Evolutionary conservation across 1,140 invertebrate species (phyloP).

Genomic region (Leptonema lineaticorne): DNA sequence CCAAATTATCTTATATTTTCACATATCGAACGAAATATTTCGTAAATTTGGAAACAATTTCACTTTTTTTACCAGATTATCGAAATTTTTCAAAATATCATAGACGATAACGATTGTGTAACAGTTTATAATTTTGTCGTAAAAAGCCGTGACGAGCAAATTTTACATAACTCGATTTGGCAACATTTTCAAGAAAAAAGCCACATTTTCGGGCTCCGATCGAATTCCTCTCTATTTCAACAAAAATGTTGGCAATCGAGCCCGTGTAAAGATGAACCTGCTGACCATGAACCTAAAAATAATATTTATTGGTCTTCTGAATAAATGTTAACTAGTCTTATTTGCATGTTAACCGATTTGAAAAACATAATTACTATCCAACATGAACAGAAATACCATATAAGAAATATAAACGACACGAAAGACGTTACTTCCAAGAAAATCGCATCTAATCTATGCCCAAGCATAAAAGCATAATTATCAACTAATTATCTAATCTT

Average conservation of each 20-base stretch:
- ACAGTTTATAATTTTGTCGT: background rate
- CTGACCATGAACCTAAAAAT: slow-evolving; percentile 21
- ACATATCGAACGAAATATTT: background rate
- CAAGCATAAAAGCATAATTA: too few relatives aligned
- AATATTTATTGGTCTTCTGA: slow-evolving; percentile 9
- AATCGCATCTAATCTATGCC: background rate
- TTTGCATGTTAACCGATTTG: slow-evolving; percentile 11
- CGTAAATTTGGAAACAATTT: background rate
- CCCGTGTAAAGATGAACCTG: background rate
- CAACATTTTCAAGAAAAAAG: slow-evolving; percentile 2
- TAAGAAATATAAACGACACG: too few relatives aligned
- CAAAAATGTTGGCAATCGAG: background rate
- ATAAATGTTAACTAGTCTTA: slow-evolving; percentile 12
- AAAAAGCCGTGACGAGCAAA: background rate
- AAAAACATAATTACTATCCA: background rate
- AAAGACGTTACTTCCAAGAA: background rate
- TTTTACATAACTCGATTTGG: slow-evolving; percentile 18
- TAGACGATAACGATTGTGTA: background rate
- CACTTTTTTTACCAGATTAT: background rate
- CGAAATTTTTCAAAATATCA: background rate
- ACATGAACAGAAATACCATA: background rate
- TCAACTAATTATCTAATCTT: too few relatives aligned
- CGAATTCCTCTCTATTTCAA: slow-evolving; percentile 19
- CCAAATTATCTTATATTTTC: too few relatives aligned
- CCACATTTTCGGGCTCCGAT: slow-evolving; percentile 7